Evolutionary conservation across 1,140 invertebrate genomes (phyloP).

Genomic region (Glossosoma conforme): DNA sequence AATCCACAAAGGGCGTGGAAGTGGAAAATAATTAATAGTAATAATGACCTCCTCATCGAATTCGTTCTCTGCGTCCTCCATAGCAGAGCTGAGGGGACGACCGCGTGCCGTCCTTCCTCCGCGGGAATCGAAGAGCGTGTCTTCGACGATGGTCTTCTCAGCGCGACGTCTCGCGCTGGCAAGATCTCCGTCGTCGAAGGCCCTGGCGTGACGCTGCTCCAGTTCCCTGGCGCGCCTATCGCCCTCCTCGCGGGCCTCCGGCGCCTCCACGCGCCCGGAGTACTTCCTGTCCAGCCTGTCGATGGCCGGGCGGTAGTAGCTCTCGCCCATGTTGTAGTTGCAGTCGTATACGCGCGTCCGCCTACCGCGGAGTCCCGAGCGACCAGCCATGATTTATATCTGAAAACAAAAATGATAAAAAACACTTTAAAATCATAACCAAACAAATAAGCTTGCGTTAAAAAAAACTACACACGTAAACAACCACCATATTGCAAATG

Average conservation of each 20-base stretch:
- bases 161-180: slow-evolving; percentile 28
- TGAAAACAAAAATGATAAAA: background rate
- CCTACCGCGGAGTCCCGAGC: slow-evolving; percentile 55
- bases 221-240: slow-evolving; percentile 39
- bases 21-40: background rate
- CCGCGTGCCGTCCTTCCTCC: slow-evolving; percentile 42
- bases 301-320: slow-evolving; percentile 69
- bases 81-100: slow-evolving; percentile 43
- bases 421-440: too few species aligned
- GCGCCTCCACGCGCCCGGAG: slow-evolving; percentile 48
- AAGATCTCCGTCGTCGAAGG: slow-evolving; percentile 48
- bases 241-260: slow-evolving; percentile 38
- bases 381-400: slow-evolving; percentile 35
- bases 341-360: slow-evolving; percentile 71
- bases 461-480: too few species aligned
- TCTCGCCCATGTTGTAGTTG: slow-evolving; percentile 75
- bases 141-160: slow-evolving; percentile 29
- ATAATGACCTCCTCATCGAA: slow-evolving; percentile 44
- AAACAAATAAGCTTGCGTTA: too few species aligned
- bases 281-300: slow-evolving; percentile 69
- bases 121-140: slow-evolving; percentile 44
- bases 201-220: slow-evolving; percentile 47
- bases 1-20: background rate
- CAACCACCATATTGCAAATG: too few species aligned
- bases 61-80: slow-evolving; percentile 40